Evolutionary conservation across 2,113 vertebrate species (phyloP).

Genomic region (Calidris pygmaea): DNA sequence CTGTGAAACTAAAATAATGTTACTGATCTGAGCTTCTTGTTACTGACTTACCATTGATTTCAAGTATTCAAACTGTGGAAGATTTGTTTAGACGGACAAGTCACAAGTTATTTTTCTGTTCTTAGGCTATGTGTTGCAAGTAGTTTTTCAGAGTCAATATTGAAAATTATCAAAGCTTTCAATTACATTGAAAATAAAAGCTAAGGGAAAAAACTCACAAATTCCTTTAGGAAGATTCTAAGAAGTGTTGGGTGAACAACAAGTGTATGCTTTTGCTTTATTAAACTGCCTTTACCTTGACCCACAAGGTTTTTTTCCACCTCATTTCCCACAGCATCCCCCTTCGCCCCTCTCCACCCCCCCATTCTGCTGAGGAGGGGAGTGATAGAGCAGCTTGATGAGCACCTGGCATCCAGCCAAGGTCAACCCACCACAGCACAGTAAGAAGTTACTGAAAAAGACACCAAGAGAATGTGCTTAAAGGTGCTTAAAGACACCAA

Average conservation of each 20-base stretch:
- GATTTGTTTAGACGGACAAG: background rate
- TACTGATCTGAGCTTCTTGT: background rate
- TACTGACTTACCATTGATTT: background rate
- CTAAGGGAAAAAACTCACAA: background rate
- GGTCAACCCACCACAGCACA: background rate
- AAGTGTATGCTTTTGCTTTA: background rate
- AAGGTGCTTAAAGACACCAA: background rate
- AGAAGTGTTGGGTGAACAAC: background rate
- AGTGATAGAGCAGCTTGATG: background rate
- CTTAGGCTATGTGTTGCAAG: background rate
- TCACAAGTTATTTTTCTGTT: background rate
- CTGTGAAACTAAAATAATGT: background rate
- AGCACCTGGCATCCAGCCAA: background rate
- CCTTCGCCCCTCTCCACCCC: no score
- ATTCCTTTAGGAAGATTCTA: background rate
- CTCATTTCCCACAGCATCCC: background rate
- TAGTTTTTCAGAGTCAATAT: background rate
- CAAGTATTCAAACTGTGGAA: background rate
- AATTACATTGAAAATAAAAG: background rate
- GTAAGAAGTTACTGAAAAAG: background rate
- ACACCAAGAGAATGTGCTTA: background rate
- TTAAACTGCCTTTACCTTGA: background rate
- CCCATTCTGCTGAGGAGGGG: background rate
- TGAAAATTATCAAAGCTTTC: background rate
- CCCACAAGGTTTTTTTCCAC: background rate